Evolutionary conservation across 2,797 vertebrate genomes (phyloP).

Genomic region (Zenarchopterus dispar): DNA sequence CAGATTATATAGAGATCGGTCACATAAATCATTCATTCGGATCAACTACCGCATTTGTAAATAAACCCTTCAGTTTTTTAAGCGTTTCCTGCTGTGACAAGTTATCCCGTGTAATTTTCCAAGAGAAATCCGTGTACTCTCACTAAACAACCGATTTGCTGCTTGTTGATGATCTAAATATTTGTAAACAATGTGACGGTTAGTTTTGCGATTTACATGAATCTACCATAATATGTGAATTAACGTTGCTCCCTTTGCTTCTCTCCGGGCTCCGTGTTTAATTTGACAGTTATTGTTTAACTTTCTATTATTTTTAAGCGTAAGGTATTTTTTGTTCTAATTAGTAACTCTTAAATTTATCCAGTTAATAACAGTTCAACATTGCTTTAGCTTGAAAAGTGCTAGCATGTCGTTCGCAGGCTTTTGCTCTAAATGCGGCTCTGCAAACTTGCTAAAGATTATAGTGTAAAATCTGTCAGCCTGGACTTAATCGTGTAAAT

Average conservation of each 20-base stretch:
- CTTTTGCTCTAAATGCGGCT: constrained; percentile 41
- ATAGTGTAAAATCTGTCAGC: background rate
- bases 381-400: constrained; percentile 3
- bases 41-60: constrained; percentile 8
- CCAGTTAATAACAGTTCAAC: background rate
- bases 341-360: background rate
- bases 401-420: constrained; percentile 60
- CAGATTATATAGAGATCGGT: background rate
- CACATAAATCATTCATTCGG: constrained; percentile 52
- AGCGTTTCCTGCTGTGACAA: constrained; percentile 4
- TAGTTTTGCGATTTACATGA: constrained; percentile 36
- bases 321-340: no score
- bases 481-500: rapidly evolving
- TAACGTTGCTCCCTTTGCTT: constrained; percentile 19
- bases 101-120: constrained; percentile 6
- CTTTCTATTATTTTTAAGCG: background rate
- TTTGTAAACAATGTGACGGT: constrained; percentile 65
- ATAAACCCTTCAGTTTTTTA: constrained; percentile 1
- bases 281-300: constrained; percentile 21
- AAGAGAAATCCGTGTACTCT: constrained; percentile 5
- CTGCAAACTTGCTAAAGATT: constrained; percentile 17
- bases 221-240: constrained; percentile 37
- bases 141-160: rapidly evolving
- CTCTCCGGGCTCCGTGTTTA: background rate
- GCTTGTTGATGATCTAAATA: constrained; percentile 28